Percentiles rank a stretch among this genome's conserved stretches.
Evolutionary conservation across 2,888 invertebrate genomes (phyloP).

Genomic region (Trisateles emortualis): DNA sequence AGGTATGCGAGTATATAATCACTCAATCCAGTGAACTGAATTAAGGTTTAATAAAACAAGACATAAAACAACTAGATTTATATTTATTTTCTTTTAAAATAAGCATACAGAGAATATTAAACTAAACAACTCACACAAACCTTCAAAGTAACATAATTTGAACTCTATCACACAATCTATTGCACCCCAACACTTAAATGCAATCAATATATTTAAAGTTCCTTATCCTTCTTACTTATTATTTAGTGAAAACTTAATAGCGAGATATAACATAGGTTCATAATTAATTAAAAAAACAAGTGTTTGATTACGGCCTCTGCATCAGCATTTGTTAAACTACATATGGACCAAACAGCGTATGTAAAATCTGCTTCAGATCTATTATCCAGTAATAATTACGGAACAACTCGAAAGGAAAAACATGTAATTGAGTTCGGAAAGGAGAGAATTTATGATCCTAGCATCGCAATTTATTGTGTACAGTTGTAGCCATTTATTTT

Average conservation of each 20-base stretch:
- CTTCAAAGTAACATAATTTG: conserved; percentile 24
- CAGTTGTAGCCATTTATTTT: no score
- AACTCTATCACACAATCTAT: conserved; percentile 28
- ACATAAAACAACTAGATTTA: conserved; percentile 30
- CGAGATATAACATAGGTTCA: neutral
- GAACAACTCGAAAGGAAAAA: no score
- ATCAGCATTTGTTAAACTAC: no score
- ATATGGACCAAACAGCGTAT: no score
- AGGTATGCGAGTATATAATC: no score
- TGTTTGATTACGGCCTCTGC: neutral
- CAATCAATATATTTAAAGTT: conserved; percentile 18
- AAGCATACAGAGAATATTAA: conserved; percentile 26
- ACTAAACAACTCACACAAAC: conserved; percentile 6
- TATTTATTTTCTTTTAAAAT: conserved; percentile 31
- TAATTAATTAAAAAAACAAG: neutral
- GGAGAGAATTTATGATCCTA: no score
- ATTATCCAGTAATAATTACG: no score
- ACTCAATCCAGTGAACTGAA: no score
- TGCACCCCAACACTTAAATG: conserved; percentile 34
- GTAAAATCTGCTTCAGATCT: no score
- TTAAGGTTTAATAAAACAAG: conserved; percentile 16
- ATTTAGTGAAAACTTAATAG: neutral
- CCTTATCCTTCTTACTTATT: neutral
- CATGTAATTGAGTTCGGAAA: no score
- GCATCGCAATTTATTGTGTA: no score